Base-by-base conservation (phyloP, 2,113 vertebrate genomes). In the Percopsis transmontana region DNA sequence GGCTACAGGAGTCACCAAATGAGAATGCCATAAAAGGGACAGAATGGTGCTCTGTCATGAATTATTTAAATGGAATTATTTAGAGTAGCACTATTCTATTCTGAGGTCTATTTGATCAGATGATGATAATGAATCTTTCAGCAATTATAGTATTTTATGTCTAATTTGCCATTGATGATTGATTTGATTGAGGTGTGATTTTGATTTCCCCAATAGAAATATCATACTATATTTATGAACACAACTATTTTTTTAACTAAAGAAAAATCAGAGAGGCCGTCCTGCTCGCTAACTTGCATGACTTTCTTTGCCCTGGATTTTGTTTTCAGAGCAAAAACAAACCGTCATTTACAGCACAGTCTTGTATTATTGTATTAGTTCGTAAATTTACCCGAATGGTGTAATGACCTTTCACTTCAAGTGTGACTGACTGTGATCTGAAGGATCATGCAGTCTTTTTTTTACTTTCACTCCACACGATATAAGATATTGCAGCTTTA, bases 21-120 rank as follows among this genome's bases (percentile, higher is more conserved):
- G n/a, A n/a, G n/a, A 58, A 50, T 23, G 54, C 38, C 53, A 44
- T 40, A 70, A 83, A 80, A 74, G 68, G 80, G 76, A 83, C 33
- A 24, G 38, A 48, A 8, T 47, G 11, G 6, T 50, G 42, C 19
- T 59, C n/a, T 45, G 42, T 44, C 23, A 13, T 15, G 13, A 33
- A 16, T 47, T 13, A 59, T 56, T 53, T 68, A n/a, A 68, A 57
- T 52, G 0, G 20, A 68, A n/a, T 52, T 54, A 48, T 48, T 64
- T 66, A 68, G 18, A 7, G 42, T 23, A 48, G 40, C 27, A 33
- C 27, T 7, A 13, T 13, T 21, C 15, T 24, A 24, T 69, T 62
- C 76, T 58, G 0, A 1, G 2, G 9, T 27, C 7, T 62, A 16
- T 52, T 52, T 66, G 27, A 55, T 27, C 21, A 60, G 20, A 52